Evolutionary conservation across 2,113 vertebrate genomes (phyloP).

Genomic region (Misgurnus mizolepis): DNA sequence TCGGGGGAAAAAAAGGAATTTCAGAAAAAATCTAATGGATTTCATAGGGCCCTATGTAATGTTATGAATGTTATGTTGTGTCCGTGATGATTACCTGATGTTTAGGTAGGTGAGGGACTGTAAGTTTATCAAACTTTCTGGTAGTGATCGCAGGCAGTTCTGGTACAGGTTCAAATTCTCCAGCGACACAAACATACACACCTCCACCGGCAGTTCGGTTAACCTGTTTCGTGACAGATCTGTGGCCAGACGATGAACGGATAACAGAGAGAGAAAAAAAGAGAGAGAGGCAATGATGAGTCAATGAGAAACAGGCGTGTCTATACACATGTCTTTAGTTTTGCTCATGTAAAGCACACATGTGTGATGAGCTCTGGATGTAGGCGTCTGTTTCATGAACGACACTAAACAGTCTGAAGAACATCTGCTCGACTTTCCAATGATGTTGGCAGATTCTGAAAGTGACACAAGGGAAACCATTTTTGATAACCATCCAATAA

Average conservation of each 20-base stretch:
- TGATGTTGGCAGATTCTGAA: not conserved
- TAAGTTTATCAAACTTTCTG: slow-evolving; percentile 89
- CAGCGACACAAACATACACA: slow-evolving; percentile 91
- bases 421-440: not conserved
- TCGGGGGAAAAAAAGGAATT: too few relatives aligned
- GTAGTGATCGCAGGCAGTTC: slow-evolving; percentile 94
- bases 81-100: slow-evolving; percentile 82
- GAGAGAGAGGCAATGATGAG: slow-evolving; percentile 5
- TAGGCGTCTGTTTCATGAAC: not conserved
- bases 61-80: slow-evolving; percentile 24
- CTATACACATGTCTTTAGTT: slow-evolving; percentile 23
- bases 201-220: slow-evolving; percentile 88
- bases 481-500: not conserved
- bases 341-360: not conserved
- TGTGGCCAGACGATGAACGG: slow-evolving; percentile 59
- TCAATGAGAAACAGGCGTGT: slow-evolving; percentile 10
- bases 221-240: slow-evolving; percentile 93
- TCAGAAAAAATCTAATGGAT: too few relatives aligned
- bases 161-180: slow-evolving; percentile 96
- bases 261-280: slow-evolving; percentile 26
- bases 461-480: not conserved
- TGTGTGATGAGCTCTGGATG: not conserved
- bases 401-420: not conserved
- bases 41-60: not conserved
- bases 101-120: slow-evolving; percentile 93